Base-by-base conservation (phyloP, 2,888 invertebrate species). In the Scrobipalpa costella region DNA sequence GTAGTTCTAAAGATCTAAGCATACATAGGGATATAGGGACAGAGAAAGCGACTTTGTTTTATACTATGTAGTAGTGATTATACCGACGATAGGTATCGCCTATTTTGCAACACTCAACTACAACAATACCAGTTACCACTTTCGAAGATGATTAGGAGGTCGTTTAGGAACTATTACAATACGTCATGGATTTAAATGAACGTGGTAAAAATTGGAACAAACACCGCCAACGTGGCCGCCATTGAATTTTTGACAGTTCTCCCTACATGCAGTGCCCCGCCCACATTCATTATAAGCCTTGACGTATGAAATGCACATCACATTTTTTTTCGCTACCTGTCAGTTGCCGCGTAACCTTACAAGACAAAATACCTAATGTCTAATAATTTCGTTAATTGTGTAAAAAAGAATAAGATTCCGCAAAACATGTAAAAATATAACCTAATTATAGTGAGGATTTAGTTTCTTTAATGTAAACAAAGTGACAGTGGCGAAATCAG, bases 81-180 rank as follows among this genome's bases (percentile, higher is more conserved):
- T 38, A 2, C 2, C 13, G n/a, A 13, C n/a, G 11, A 40, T n/a
- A n/a, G n/a, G n/a, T n/a, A n/a, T n/a, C n/a, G 27, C 27, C 27
- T 27, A 27, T 27, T n/a, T 40, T 40, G 40, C 40, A 40, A 40
- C 40, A 40, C 13, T 1, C 1, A 9, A 40, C 11, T 6, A 40
- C n/a, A 40, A 40, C 40, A 40, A 40, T n/a, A n/a, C n/a, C n/a
- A n/a, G n/a, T n/a, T n/a, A 15, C n/a, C 5, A 44, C 44, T 5
- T 15, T n/a, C n/a, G n/a, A 44, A 44, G n/a, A 44, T 44, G 6
- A 44, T 44, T 44, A 44, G 44, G 44, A 44, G 44, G 44, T 44
- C n/a, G 44, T 44, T 44, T 44, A 44, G 44, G 15, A 44, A 44
- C 44, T 27, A 27, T 2, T 27, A 27, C 5, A 2, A 27, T 7